phyloP scores from a whole-genome alignment of 1,140 invertebrate genomes.

The Drosophila teissieri region DNA sequence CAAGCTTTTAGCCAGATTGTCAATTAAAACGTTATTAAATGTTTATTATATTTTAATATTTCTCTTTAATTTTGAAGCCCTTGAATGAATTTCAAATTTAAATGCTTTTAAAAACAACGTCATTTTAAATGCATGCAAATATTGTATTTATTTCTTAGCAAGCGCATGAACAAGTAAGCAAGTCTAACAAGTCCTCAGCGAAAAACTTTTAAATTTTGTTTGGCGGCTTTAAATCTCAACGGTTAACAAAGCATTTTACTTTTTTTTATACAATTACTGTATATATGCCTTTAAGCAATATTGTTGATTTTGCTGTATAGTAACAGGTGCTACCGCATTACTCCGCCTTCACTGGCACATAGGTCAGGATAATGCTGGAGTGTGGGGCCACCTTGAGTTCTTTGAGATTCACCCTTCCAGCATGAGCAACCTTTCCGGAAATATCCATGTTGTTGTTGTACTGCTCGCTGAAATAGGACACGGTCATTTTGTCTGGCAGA shows the following conservation, averaged over 20 bases:
- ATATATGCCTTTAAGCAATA: conserved; percentile 29
- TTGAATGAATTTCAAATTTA: background rate
- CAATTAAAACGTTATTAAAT: too few species aligned
- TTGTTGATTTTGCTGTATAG: background rate
- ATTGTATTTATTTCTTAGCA: conserved; percentile 50
- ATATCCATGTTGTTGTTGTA: conserved; percentile 83
- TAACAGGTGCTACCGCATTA: conserved; percentile 30
- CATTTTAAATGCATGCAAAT: conserved; percentile 56
- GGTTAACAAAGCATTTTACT: conserved; percentile 27
- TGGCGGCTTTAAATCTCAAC: conserved; percentile 51
- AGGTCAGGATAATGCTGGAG: conserved; percentile 85
- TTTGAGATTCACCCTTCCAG: conserved; percentile 51
- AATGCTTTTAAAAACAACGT: background rate
- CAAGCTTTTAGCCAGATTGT: too few species aligned
- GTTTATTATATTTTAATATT: too few species aligned
- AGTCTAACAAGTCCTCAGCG: conserved; percentile 32
- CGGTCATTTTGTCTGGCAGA: conserved; percentile 86
- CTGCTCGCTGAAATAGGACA: conserved; percentile 86
- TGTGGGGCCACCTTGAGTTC: conserved; percentile 81
- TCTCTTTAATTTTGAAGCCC: too few species aligned
- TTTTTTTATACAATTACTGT: conserved; percentile 10
- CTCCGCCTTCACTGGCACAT: conserved; percentile 81
- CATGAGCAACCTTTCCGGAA: conserved; percentile 79
- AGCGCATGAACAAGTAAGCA: conserved; percentile 15
- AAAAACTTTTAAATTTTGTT: conserved; percentile 28